These are phyloP conservation scores for Sebastes glaucus DNA, from an alignment of 2,797 vertebrate species.

Conservation along the genomic window DNA sequence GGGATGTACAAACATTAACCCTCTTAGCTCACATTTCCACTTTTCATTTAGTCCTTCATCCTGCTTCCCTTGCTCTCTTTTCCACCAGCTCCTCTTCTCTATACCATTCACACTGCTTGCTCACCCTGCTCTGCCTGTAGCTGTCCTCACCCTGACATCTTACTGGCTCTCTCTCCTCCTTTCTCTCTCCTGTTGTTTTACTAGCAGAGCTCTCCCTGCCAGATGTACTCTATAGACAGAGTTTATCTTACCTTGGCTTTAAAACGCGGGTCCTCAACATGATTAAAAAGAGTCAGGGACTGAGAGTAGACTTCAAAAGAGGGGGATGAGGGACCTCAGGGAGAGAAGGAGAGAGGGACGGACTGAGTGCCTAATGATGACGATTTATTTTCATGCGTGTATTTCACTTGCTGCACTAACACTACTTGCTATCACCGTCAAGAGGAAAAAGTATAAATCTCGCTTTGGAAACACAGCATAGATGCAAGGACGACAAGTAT, in stretches of 20 bases:
- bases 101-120: neutral
- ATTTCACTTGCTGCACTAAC: constrained; percentile 4
- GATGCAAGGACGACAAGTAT: neutral
- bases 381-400: constrained; percentile 18
- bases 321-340: constrained; percentile 25
- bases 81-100: neutral
- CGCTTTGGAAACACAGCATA: neutral
- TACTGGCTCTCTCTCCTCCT: constrained; percentile 8
- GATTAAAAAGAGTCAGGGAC: constrained; percentile 66
- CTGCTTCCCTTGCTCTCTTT: neutral
- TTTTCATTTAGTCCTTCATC: neutral
- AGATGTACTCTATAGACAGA: constrained; percentile 76
- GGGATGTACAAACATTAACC: constrained; percentile 19
- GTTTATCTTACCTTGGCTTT: constrained; percentile 81
- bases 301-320: constrained; percentile 75
- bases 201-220: constrained; percentile 69
- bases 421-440: neutral
- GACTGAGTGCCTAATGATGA: constrained; percentile 19
- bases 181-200: constrained; percentile 64
- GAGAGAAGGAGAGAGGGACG: neutral
- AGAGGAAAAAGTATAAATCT: neutral
- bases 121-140: constrained; percentile 22
- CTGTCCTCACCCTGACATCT: constrained; percentile 41
- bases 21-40: neutral
- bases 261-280: constrained; percentile 69